phyloP scores from a whole-genome alignment of 2,797 vertebrate genomes.

The Halcyon leucocephala region DNA sequence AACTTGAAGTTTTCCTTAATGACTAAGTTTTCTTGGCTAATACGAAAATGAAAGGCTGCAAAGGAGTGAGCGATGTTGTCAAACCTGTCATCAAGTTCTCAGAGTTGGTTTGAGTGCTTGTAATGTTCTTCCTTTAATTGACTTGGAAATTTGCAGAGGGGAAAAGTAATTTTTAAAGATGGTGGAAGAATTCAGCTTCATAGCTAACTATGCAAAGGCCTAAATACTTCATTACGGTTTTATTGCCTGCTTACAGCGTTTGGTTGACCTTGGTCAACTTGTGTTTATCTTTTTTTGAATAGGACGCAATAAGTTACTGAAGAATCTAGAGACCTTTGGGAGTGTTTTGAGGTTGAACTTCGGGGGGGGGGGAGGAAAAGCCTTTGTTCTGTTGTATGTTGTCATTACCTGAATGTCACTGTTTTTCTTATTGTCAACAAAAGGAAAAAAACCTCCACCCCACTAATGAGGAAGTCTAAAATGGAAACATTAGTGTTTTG shows the following conservation, averaged over 20 bases:
- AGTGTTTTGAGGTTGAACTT: neutral
- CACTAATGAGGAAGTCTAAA: neutral
- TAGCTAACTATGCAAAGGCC: neutral
- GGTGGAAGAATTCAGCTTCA: neutral
- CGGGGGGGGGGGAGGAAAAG: too few species aligned
- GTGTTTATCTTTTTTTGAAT: neutral
- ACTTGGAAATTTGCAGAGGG: constrained; percentile 14
- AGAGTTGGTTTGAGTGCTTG: constrained; percentile 37
- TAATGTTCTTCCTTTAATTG: constrained; percentile 56
- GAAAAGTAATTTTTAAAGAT: neutral
- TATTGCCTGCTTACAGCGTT: neutral
- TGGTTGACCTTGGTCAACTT: neutral
- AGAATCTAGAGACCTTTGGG: neutral
- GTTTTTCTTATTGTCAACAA: neutral
- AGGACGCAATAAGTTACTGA: neutral
- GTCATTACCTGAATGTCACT: neutral
- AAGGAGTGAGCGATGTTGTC: constrained; percentile 61
- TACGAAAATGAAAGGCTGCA: constrained; percentile 42
- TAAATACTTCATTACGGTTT: neutral
- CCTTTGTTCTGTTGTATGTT: neutral
- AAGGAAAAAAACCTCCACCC: neutral
- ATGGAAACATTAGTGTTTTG: neutral
- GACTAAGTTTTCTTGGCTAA: constrained; percentile 54
- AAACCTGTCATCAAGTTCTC: constrained; percentile 62
- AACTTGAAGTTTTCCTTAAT: constrained; percentile 51